Base-by-base conservation (phyloP, 2,888 invertebrate species). In the Oxyscelio sp. region DNA sequence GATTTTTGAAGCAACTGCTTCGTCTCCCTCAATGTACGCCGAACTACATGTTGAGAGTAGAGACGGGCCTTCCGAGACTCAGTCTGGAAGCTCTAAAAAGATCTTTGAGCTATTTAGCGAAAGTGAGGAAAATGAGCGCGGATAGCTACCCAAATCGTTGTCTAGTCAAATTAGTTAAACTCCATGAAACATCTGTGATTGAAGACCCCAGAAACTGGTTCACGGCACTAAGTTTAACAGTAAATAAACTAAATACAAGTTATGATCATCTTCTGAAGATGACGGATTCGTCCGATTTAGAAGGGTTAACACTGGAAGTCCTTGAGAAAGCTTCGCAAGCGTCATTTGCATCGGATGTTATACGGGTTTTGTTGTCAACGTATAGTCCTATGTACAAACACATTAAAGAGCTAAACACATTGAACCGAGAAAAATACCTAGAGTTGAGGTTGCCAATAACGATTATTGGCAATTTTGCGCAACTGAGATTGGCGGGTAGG, bases 1-100 rank as follows among this genome's bases (percentile, higher is more conserved):
- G 38, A 2, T 66, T 66, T 15, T 52, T 38, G 2, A 66, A 66
- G 34, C 27, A 21, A 19, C 34, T 66, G 8, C 24, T 66, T 6
- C 2, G 22, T 11, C 19, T 66, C 0, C 27, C 50, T 3, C n/a
- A 0, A 0, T 19, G 15, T 0, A 66, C 66, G 2, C 66, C 66
- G 1, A 22, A 19, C 4, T 52, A 66, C 22, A 38, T 52, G 52
- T 34, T 38, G 15, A 15, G 65, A 8, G 4, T 65, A 1, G 65
- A 65, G 13, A 65, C 65, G 2, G 50, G 50, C 0, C 50, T 21
- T 8, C 9, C 17, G 11, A 63, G 43, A 13, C 45, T 63, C 11
- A 50, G 48, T 34, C 19, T 24, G 9, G 61, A 19, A 19, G 61
- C 19, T 0, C 0, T 48, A 4, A 54, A 1, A 6, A 21, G 27